These are phyloP conservation scores for Echinometra lucunter DNA, from an alignment of 53 echinoderm and acorn worm genomes.

Conservation along the genomic window DNA sequence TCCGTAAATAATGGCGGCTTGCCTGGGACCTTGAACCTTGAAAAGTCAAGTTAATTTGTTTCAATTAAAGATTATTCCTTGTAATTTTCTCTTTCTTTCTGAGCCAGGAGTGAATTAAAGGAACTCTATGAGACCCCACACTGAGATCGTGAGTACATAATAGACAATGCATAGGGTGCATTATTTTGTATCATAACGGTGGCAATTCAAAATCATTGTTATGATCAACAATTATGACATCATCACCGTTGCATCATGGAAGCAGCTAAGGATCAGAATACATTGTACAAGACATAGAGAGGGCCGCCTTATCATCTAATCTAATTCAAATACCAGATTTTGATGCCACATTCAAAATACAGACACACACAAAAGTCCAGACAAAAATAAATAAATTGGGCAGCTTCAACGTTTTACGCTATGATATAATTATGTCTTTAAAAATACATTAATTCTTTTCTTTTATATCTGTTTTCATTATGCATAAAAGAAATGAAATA, in stretches of 20 bases:
- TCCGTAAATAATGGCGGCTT: conserved; percentile 45
- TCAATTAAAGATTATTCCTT: neutral
- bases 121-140: neutral
- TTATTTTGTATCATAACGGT: neutral
- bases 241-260: neutral
- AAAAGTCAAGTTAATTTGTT: conserved; percentile 45
- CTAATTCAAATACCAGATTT: too few species aligned
- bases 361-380: too few species aligned
- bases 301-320: too few species aligned
- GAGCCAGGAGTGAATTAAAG: neutral
- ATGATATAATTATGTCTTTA: too few species aligned
- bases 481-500: too few species aligned
- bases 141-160: neutral
- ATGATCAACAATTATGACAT: neutral
- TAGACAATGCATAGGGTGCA: neutral
- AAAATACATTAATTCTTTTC: neutral
- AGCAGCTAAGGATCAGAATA: neutral
- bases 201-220: neutral
- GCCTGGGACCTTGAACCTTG: neutral
- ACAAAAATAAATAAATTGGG: too few species aligned
- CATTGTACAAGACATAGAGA: too few species aligned
- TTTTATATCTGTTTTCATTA: neutral
- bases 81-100: neutral
- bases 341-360: too few species aligned
- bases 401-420: too few species aligned